Evolutionary conservation across 2,888 invertebrate species (phyloP), one percentile per base, ranked within the genome.

Genomic region (Machimus rusticus): DNA sequence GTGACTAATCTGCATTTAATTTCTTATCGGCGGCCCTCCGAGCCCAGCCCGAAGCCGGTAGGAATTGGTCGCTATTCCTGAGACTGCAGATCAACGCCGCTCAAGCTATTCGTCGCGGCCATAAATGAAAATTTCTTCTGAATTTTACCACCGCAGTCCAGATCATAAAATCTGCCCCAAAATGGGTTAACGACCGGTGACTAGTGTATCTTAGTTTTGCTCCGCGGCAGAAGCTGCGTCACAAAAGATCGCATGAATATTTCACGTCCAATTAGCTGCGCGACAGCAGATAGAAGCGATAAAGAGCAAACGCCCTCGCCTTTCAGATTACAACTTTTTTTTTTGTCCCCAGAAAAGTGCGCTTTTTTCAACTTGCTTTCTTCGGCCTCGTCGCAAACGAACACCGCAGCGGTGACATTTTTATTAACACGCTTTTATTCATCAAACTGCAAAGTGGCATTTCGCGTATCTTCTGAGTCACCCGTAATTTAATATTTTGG

Each of bases 111-210:
- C 55, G 43, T 19, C 4, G 74, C 19, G 16, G n/a, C 66, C 23
- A 46, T 74, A 74, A 46, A 74, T 16, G 74, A 74, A 85, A 46
- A 85, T 84, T 79, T 84, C 37, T 39, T 84, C 23, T 85, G 74
- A 74, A 19, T 28, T 76, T 28, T 76, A 76, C 34, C 34, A 39
- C 76, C 16, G 34, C 16, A n/a, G 39, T n/a, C 34, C 19, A 76
- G 76, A 84, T 74, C 74, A 28, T 85, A 85, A 85, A 85, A 74
- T 85, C 34, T 85, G 28, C n/a, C 28, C 74, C 43, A 28, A 85
- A 85, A 39, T 85, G 46, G 85, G 85, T 85, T 85, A 85, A 85
- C 85, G 85, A 85, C 85, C 85, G 74, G 43, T n/a, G 74, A 66
- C 66, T 66, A 28, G 66, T 74, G 74, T 57, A 46, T 74, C 74